These are phyloP conservation scores for Lynx canadensis DNA, from an alignment of 2,113 vertebrate genomes.

Conservation along the genomic window DNA sequence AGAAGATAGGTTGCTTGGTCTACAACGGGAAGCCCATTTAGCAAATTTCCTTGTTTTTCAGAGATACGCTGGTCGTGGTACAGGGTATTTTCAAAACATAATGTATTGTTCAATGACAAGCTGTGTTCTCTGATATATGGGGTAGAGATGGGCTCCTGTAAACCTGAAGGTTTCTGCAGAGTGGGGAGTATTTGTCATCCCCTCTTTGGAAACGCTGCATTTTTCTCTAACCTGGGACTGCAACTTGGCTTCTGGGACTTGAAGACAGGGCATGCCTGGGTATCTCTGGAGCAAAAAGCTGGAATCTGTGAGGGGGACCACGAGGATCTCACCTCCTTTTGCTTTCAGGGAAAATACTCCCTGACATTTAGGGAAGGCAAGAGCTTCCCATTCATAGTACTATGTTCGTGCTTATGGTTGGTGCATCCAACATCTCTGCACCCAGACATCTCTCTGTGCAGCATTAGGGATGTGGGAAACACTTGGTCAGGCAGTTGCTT, in stretches of 20 bases:
- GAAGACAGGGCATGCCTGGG: not conserved
- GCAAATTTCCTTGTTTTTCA: conserved; percentile 30
- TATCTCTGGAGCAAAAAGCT: not conserved
- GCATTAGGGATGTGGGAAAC: not conserved
- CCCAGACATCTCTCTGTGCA: not conserved
- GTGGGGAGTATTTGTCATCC: not conserved
- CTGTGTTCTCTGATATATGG: conserved; percentile 55
- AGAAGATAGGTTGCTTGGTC: not conserved
- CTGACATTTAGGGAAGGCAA: not conserved
- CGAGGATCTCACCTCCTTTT: not conserved
- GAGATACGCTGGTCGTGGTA: not conserved
- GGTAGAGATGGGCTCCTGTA: conserved; percentile 15
- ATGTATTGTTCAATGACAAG: conserved; percentile 58
- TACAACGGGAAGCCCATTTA: not conserved
- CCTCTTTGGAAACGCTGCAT: not conserved
- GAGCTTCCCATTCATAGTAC: not conserved
- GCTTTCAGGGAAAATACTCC: not conserved
- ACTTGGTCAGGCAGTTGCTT: not conserved
- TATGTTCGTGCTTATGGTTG: not conserved
- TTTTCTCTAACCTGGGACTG: not conserved
- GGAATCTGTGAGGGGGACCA: not conserved
- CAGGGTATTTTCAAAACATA: conserved; percentile 41
- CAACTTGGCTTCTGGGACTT: not conserved
- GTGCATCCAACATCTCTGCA: too few species aligned
- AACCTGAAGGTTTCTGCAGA: conserved; percentile 26